Evolutionary conservation across 2,888 invertebrate genomes (phyloP), one percentile per base, ranked within the genome.

Genomic region (Cephus sareptanus): DNA sequence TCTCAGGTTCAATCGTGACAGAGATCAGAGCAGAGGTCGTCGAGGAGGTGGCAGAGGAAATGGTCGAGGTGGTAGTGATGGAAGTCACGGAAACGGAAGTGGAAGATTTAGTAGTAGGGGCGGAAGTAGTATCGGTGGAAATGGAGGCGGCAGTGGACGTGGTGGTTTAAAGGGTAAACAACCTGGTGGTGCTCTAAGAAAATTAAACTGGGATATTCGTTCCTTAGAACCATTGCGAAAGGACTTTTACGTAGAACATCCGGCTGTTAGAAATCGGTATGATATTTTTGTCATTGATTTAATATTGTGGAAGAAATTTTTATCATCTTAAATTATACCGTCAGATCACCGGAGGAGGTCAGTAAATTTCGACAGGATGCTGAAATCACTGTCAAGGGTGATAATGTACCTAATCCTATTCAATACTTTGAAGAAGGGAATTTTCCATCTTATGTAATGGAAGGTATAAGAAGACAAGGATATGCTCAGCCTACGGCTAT

Each of bases 201-300:
- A 93, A 86, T 93, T 94, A 15, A 92, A 92, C 77, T 94, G 94
- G 94, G 94, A 94, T 81, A 82, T 92, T 80, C 88, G 91, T 69
- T 90, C 92, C 76, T 89, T 94, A 70, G 94, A 95, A 85, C 95
- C 96, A 34, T 95, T 97, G 88, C 95, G 96, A 88, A 97, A 97
- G 90, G 94, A 96, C 88, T 97, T 97, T 87, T 97, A 97, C 87
- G 93, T 94, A 81, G 96, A 97, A 86, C 95, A 95, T 87, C 93
- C 94, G 11, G 92, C 93, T 81, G 94, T 95, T 13, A 88, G 93
- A 73, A 93, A 91, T 81, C 93, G 95, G 86, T 90, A 82, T 12
- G 69, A 73, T 74, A 74, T 34, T 33, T 56, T 33, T 31, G 31
- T 40, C 3, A 78, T 76, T 33, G 75, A 31, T 31, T 75, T 76